Evolutionary conservation across 2,797 vertebrate species (phyloP).

Genomic region (Mareca penelope): DNA sequence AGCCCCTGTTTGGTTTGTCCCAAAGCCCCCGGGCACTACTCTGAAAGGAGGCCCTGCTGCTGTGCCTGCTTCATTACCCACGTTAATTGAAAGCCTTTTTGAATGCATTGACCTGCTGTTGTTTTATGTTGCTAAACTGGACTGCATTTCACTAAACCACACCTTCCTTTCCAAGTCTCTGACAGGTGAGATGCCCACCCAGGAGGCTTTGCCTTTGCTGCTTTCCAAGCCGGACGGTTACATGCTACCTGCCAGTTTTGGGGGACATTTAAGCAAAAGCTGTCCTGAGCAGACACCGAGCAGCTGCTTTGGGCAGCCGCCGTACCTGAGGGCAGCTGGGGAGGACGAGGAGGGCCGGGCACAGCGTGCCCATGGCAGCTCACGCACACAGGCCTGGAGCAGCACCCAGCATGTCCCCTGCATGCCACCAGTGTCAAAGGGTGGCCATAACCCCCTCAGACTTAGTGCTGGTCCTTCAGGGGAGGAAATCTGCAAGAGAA

Average conservation of each 20-base stretch:
- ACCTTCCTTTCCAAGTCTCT: slow-evolving; percentile 68
- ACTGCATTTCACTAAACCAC: slow-evolving; percentile 8
- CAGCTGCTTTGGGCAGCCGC: not conserved
- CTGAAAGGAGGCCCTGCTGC: not conserved
- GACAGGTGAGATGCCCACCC: slow-evolving; percentile 50
- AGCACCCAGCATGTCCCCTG: not conserved
- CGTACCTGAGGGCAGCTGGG: not conserved
- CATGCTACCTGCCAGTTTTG: not conserved
- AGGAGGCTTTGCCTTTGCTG: slow-evolving; percentile 61
- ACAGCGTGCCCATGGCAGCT: not conserved
- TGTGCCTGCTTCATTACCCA: accelerated
- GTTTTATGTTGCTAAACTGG: not conserved
- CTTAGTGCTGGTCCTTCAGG: not conserved
- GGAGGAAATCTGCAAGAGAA: slow-evolving; percentile 14
- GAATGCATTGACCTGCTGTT: not conserved
- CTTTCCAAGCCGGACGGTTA: slow-evolving; percentile 50
- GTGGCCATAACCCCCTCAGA: not conserved
- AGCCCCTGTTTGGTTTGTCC: not conserved
- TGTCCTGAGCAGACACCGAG: not conserved
- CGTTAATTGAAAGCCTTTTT: not conserved
- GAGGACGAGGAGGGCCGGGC: not conserved
- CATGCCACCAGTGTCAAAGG: not conserved
- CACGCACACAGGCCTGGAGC: not conserved
- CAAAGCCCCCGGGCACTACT: accelerated
- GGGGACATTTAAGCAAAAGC: slow-evolving; percentile 37